Evolutionary conservation across 2,888 invertebrate species (phyloP).

Genomic region (Tanaodytes sp.): DNA sequence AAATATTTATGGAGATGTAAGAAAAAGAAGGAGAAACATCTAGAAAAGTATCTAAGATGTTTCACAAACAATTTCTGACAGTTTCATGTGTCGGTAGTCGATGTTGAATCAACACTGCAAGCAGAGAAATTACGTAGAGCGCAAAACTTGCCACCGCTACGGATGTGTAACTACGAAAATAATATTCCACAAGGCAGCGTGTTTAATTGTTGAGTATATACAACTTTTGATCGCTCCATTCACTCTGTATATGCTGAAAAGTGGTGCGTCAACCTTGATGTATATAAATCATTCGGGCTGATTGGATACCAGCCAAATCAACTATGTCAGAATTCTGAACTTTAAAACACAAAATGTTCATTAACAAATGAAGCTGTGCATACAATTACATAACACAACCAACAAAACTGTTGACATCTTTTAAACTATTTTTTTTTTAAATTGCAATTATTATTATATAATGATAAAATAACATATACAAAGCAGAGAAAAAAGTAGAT

Average conservation of each 20-base stretch:
- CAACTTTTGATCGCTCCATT: constrained; percentile 34
- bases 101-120: constrained; percentile 13
- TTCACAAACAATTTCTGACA: constrained; percentile 14
- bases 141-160: not conserved
- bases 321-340: constrained; percentile 33
- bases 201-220: constrained; percentile 13
- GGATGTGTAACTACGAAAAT: not conserved
- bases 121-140: not conserved
- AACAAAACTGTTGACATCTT: not conserved
- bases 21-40: not conserved
- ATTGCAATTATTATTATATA: no score
- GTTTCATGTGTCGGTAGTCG: constrained; percentile 3
- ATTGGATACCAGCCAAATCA: constrained; percentile 31
- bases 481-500: no score
- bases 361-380: constrained; percentile 32
- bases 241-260: constrained; percentile 39
- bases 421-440: no score
- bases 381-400: constrained; percentile 24
- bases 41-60: no score
- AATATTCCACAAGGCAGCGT: constrained; percentile 2
- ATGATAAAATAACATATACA: no score
- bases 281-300: constrained; percentile 43
- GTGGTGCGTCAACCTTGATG: constrained; percentile 52
- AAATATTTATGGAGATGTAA: no score
- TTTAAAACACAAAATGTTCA: constrained; percentile 41